These are phyloP conservation scores for Trisateles emortualis DNA, from an alignment of 2,888 invertebrate species.

Conservation along the genomic window DNA sequence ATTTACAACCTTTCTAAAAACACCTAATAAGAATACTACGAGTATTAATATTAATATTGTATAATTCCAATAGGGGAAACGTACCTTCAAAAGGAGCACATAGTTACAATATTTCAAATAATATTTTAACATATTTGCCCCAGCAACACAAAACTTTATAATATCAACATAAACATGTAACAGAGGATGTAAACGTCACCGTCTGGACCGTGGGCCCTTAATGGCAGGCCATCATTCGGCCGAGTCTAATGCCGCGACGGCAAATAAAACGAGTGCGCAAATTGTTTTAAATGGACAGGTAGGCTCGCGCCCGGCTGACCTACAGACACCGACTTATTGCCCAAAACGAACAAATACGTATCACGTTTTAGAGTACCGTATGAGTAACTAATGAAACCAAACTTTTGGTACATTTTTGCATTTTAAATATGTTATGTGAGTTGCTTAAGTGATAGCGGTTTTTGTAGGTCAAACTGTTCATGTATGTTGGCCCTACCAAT, in stretches of 20 bases:
- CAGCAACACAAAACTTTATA: slow-evolving; percentile 11
- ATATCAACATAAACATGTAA: slow-evolving; percentile 12
- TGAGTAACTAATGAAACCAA: slow-evolving; percentile 14
- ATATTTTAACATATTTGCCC: too few relatives aligned
- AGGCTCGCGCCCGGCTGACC: slow-evolving; percentile 79
- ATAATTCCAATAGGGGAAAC: too few relatives aligned
- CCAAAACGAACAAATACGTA: slow-evolving; percentile 65
- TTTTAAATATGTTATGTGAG: slow-evolving; percentile 10
- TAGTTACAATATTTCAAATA: too few relatives aligned
- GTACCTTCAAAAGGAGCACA: too few relatives aligned
- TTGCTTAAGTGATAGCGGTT: slow-evolving; percentile 8
- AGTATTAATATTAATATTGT: too few relatives aligned
- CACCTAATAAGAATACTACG: too few relatives aligned
- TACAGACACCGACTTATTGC: slow-evolving; percentile 76
- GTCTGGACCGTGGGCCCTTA: slow-evolving; percentile 49
- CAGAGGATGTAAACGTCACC: slow-evolving; percentile 54
- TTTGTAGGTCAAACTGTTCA: background rate
- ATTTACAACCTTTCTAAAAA: too few relatives aligned
- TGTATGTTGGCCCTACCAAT: background rate
- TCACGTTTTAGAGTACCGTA: slow-evolving; percentile 54
- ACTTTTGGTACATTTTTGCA: slow-evolving; percentile 4
- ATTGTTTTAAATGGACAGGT: slow-evolving; percentile 85
- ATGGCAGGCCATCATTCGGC: slow-evolving; percentile 70
- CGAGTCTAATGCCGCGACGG: slow-evolving; percentile 67
- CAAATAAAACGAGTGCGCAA: slow-evolving; percentile 74